Conservation (phyloP, 2,888 invertebrate genomes). For the Zygaena filipendulae region DNA sequence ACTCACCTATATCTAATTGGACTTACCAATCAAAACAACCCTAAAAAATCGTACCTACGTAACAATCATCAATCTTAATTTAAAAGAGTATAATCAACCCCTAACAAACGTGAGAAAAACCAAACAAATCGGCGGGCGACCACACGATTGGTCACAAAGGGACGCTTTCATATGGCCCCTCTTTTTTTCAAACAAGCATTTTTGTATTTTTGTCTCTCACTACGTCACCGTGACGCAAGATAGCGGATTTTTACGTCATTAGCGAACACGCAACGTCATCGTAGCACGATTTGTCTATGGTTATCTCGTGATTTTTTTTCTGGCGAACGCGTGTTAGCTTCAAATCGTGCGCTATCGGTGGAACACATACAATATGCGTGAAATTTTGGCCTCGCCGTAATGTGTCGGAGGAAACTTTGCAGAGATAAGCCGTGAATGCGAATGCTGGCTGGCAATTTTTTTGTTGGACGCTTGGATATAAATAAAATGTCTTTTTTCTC, state of each 20-base stretch:
- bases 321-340: constrained; percentile 40
- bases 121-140: constrained; percentile 46
- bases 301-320: constrained; percentile 54
- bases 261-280: constrained; percentile 49
- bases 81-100: constrained; percentile 42
- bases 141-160: constrained; percentile 41
- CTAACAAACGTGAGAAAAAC: constrained; percentile 57
- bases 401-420: constrained; percentile 55
- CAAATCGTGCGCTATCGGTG: constrained; percentile 34
- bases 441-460: constrained; percentile 32
- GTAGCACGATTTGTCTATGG: constrained; percentile 61
- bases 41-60: no score
- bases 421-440: constrained; percentile 51
- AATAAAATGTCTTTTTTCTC: no score
- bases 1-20: no score
- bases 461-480: no score
- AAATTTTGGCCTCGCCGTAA: constrained; percentile 50
- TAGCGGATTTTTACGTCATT: constrained; percentile 60
- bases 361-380: constrained; percentile 58
- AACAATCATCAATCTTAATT: constrained; percentile 62
- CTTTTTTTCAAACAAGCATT: constrained; percentile 43
- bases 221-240: constrained; percentile 41
- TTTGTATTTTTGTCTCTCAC: constrained; percentile 37
- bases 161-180: constrained; percentile 27
- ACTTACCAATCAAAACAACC: background rate